Percentiles rank a stretch among this genome's conserved stretches.
Evolutionary conservation across 35 echinoderm and acorn worm genomes (phyloP).

Genomic region (Heliocidaris erythrogramma): DNA sequence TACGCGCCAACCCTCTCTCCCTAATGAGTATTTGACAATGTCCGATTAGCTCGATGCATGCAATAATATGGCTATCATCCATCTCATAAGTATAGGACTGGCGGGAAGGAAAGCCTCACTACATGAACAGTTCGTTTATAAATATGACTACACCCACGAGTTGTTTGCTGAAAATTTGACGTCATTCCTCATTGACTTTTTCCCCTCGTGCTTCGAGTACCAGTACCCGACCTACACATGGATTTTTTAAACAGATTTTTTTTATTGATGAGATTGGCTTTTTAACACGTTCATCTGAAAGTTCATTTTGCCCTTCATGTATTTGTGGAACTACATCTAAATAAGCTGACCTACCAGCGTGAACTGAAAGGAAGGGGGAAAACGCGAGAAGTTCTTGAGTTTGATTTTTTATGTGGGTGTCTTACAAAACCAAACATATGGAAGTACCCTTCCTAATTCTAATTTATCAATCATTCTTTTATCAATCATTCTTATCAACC

Average conservation of each 20-base stretch:
- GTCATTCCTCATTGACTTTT: slow-evolving; percentile 20
- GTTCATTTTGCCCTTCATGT: not conserved
- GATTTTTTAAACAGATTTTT: not conserved
- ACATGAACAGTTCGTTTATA: slow-evolving; percentile 26
- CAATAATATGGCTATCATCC: slow-evolving; percentile 17
- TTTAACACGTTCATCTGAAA: not conserved
- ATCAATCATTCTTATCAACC: not conserved
- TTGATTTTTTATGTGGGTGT: too few species aligned
- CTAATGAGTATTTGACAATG: slow-evolving; percentile 18
- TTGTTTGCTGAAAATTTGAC: slow-evolving; percentile 34
- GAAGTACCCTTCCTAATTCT: not conserved
- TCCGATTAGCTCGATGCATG: slow-evolving; percentile 1
- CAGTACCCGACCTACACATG: not conserved
- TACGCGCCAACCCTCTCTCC: not conserved
- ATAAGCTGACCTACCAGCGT: not conserved
- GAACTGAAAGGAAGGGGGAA: not conserved
- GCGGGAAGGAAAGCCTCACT: not conserved
- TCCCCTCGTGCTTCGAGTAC: not conserved
- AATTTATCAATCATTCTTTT: not conserved
- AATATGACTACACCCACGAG: slow-evolving; percentile 15
- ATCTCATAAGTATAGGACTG: not conserved
- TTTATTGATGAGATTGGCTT: not conserved
- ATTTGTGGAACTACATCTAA: not conserved
- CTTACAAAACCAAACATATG: not conserved
- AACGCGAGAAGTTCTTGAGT: too few species aligned